These are phyloP conservation scores for Simalia tracyae DNA, from an alignment of 2,797 vertebrate genomes.

Conservation along the genomic window DNA sequence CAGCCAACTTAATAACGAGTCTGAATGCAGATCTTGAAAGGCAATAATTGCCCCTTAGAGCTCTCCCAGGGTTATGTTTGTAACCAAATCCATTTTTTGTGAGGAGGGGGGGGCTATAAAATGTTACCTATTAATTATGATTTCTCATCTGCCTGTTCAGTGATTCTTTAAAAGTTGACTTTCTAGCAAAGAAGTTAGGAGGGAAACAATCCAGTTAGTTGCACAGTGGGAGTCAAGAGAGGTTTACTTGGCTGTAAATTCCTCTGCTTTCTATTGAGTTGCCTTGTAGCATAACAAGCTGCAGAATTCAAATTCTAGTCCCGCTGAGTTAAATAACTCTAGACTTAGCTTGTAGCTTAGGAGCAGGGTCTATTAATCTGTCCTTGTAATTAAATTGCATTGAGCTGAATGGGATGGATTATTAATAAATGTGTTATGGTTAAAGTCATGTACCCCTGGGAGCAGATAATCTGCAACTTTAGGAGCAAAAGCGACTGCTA, in stretches of 20 bases:
- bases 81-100: background rate
- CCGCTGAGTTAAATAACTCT: no score
- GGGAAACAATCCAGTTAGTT: background rate
- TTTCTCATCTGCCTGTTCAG: background rate
- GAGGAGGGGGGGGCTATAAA: background rate
- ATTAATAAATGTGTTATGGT: no score
- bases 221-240: background rate
- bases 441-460: no score
- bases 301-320: background rate
- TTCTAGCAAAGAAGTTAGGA: background rate
- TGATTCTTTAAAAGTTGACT: background rate
- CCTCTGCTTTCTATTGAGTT: background rate
- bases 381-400: no score
- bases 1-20: conserved; percentile 44
- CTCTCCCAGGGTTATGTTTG: background rate
- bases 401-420: no score
- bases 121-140: no score
- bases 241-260: background rate
- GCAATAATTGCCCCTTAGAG: background rate
- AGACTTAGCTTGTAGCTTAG: no score
- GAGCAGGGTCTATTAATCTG: no score
- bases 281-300: background rate
- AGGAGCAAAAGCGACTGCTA: no score
- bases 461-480: no score
- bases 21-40: background rate